Conservation (phyloP, 2,113 vertebrate genomes). For the Scortum barcoo region DNA sequence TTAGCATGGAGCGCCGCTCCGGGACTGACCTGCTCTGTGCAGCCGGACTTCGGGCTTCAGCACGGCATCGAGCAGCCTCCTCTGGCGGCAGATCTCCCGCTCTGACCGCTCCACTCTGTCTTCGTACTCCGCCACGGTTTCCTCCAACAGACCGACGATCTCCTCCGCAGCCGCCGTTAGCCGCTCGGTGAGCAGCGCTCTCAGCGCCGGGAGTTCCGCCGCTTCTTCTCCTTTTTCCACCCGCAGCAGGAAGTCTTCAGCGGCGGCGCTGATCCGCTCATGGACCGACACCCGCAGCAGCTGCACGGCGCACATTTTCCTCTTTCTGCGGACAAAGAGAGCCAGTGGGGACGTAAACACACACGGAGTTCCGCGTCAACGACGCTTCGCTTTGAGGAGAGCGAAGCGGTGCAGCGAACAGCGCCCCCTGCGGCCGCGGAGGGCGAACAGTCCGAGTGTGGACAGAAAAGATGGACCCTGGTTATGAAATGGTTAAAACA, state of each 20-base stretch:
- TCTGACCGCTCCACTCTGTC: slow-evolving; percentile 21
- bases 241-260: slow-evolving; percentile 51
- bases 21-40: slow-evolving; percentile 34
- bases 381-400: neutral
- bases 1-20: too few relatives aligned
- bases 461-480: too few relatives aligned
- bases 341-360: slow-evolving; percentile 12
- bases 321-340: neutral
- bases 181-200: slow-evolving; percentile 64
- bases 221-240: slow-evolving; percentile 34
- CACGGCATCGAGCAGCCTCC: slow-evolving; percentile 63
- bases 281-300: slow-evolving; percentile 55
- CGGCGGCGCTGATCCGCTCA: slow-evolving; percentile 45
- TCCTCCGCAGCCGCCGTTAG: slow-evolving; percentile 61
- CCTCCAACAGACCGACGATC: slow-evolving; percentile 54
- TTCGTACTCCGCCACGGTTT: slow-evolving; percentile 49
- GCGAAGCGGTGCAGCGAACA: slow-evolving; percentile 4
- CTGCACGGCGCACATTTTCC: slow-evolving; percentile 39
- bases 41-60: slow-evolving; percentile 54
- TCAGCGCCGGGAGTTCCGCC: slow-evolving; percentile 18
- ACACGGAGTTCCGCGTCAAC: slow-evolving; percentile 30
- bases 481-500: too few relatives aligned
- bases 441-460: neutral
- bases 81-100: slow-evolving; percentile 57
- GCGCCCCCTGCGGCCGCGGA: slow-evolving; percentile 45